These are phyloP conservation scores for Zygothrica quintamaculata DNA, from an alignment of 2,888 invertebrate species.

Conservation along the genomic window DNA sequence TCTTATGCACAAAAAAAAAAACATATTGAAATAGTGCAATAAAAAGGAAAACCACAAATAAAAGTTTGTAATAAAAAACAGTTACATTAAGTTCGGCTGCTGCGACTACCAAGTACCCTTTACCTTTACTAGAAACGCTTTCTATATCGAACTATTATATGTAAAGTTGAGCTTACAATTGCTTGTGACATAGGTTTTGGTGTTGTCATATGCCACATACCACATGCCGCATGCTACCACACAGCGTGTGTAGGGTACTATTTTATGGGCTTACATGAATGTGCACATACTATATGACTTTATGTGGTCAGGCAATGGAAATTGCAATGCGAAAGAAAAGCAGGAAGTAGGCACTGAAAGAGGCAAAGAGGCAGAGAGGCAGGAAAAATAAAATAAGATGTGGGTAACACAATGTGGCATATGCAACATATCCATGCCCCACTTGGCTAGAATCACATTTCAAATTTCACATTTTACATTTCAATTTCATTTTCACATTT, in stretches of 20 bases:
- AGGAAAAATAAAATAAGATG: slow-evolving; percentile 4
- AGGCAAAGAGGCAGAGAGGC: background rate
- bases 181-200: background rate
- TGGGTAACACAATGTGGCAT: slow-evolving; percentile 20
- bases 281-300: slow-evolving; percentile 23
- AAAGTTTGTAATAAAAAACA: slow-evolving; percentile 15
- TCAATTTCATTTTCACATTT: slow-evolving; percentile 34
- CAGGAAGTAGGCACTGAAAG: background rate
- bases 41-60: slow-evolving; percentile 53
- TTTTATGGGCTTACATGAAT: slow-evolving; percentile 23
- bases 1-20: slow-evolving; percentile 34
- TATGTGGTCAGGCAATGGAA: slow-evolving; percentile 26
- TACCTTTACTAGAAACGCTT: too few relatives aligned
- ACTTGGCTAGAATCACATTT: slow-evolving; percentile 27
- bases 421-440: slow-evolving; percentile 28
- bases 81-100: too few relatives aligned
- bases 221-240: background rate
- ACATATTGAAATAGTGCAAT: slow-evolving; percentile 58
- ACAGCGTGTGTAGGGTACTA: background rate
- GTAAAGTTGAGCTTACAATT: too few relatives aligned
- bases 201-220: background rate
- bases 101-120: too few relatives aligned
- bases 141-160: too few relatives aligned
- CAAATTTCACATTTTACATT: slow-evolving; percentile 40
- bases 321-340: slow-evolving; percentile 9